A percentile compares a stretch with the other conserved stretches of the same genome.
Conservation (phyloP, 2,113 vertebrate species). For the Oreochromis aureus region DNA sequence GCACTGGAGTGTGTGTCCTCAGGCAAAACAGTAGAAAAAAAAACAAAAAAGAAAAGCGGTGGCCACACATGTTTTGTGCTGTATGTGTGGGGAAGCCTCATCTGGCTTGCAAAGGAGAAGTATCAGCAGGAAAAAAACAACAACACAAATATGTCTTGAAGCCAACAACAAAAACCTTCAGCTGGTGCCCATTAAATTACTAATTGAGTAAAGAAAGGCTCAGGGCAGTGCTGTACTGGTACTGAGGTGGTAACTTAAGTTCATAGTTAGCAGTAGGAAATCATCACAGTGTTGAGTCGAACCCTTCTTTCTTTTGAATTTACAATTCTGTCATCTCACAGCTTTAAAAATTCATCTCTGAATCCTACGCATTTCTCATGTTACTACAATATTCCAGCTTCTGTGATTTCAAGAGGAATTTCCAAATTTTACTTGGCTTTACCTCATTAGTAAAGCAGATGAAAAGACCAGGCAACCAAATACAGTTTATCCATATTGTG, state of each 20-base stretch:
- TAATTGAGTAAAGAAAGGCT: background rate
- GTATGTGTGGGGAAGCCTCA: constrained; percentile 21
- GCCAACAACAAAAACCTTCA: background rate
- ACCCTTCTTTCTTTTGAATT: background rate
- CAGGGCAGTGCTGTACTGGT: background rate
- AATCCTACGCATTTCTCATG: background rate
- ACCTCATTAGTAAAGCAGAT: background rate
- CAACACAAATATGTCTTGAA: background rate
- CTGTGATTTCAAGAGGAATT: background rate
- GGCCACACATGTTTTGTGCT: constrained; percentile 13
- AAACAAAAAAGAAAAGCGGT: background rate
- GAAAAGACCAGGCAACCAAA: background rate
- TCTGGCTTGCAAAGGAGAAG: constrained; percentile 5
- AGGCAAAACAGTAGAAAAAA: background rate
- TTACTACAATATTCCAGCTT: background rate
- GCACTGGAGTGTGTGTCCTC: constrained; percentile 2
- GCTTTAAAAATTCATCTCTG: background rate
- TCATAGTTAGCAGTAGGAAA: background rate
- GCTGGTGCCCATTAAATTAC: background rate
- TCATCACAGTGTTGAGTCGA: background rate
- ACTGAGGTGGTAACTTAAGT: background rate
- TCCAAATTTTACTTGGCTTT: background rate
- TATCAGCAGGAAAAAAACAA: background rate
- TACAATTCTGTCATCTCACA: background rate
- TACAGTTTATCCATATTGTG: background rate